Percentiles rank a stretch among this genome's conserved stretches.
Evolutionary conservation across 2,113 vertebrate species (phyloP).

Genomic region (Pimephales promelas): DNA sequence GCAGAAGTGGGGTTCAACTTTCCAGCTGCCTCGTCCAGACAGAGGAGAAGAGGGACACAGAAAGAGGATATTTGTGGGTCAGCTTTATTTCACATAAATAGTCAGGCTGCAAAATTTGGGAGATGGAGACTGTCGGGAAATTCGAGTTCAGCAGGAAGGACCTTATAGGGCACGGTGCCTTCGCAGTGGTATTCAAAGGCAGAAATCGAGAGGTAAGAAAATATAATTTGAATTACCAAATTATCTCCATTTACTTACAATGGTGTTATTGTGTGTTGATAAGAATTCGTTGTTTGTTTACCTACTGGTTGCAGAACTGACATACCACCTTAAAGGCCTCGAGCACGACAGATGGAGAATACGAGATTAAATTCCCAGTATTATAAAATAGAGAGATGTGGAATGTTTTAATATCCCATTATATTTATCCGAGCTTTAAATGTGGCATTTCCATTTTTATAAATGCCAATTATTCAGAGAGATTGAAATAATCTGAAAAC

Average conservation of each 20-base stretch:
- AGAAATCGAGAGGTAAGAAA: constrained; percentile 87
- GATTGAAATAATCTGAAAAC: background rate
- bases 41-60: constrained; percentile 63
- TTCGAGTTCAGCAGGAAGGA: constrained; percentile 98
- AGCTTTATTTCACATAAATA: constrained; percentile 49
- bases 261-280: background rate
- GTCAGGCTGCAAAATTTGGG: constrained; percentile 51
- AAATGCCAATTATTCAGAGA: background rate
- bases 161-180: constrained; percentile 94
- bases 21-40: constrained; percentile 68
- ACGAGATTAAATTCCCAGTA: constrained; percentile 7
- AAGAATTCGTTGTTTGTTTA: background rate
- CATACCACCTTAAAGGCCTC: constrained; percentile 60
- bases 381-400: background rate
- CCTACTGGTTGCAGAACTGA: background rate
- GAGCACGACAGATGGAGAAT: constrained; percentile 32
- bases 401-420: background rate
- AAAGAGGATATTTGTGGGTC: constrained; percentile 59
- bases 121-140: constrained; percentile 91
- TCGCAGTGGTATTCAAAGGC: constrained; percentile 96
- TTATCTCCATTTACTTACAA: background rate
- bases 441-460: background rate
- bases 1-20: constrained; percentile 68
- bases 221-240: background rate
- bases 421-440: background rate